These are phyloP conservation scores for Sabatieria punctata DNA, from an alignment of 2,888 invertebrate genomes.

Conservation along the genomic window DNA sequence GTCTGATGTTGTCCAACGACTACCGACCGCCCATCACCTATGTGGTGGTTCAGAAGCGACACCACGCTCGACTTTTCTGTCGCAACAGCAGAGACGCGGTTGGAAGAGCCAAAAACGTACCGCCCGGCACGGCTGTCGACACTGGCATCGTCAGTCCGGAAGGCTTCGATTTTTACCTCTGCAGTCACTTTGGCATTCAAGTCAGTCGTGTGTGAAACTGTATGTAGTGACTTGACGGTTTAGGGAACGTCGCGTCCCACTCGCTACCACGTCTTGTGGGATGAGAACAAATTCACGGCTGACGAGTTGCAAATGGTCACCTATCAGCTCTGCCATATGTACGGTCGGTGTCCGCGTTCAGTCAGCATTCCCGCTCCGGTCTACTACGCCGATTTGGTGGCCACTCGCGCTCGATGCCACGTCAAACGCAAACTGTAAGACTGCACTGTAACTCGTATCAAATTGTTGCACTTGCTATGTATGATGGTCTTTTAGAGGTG, in stretches of 20 bases:
- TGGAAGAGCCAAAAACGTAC: slow-evolving; percentile 4
- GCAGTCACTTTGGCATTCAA: slow-evolving; percentile 20
- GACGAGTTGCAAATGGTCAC: slow-evolving; percentile 25
- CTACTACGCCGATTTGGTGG: slow-evolving; percentile 19
- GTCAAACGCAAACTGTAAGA: slow-evolving; percentile 22
- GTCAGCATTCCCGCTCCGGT: slow-evolving; percentile 10
- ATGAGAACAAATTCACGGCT: slow-evolving; percentile 22
- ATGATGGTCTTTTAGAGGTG: slow-evolving; percentile 9
- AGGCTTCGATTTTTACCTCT: slow-evolving; percentile 26
- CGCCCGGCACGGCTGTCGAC: slow-evolving; percentile 15
- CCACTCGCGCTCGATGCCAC: slow-evolving; percentile 23
- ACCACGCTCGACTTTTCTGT: slow-evolving; percentile 13
- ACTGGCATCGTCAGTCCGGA: slow-evolving; percentile 21
- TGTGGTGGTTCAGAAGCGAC: slow-evolving; percentile 14
- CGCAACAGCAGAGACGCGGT: slow-evolving; percentile 5
- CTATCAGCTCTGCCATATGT: slow-evolving; percentile 27
- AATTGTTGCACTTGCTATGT: not conserved
- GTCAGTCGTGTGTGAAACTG: not conserved
- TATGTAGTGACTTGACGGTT: slow-evolving; percentile 4
- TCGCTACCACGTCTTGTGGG: slow-evolving; percentile 24
- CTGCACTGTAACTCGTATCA: not conserved
- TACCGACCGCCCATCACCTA: slow-evolving; percentile 6
- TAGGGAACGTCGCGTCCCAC: slow-evolving; percentile 27
- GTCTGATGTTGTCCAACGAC: not conserved
- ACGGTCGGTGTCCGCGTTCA: slow-evolving; percentile 20